phyloP scores from a whole-genome alignment of 2,113 vertebrate species.

The Romanogobio albipinnatus region DNA sequence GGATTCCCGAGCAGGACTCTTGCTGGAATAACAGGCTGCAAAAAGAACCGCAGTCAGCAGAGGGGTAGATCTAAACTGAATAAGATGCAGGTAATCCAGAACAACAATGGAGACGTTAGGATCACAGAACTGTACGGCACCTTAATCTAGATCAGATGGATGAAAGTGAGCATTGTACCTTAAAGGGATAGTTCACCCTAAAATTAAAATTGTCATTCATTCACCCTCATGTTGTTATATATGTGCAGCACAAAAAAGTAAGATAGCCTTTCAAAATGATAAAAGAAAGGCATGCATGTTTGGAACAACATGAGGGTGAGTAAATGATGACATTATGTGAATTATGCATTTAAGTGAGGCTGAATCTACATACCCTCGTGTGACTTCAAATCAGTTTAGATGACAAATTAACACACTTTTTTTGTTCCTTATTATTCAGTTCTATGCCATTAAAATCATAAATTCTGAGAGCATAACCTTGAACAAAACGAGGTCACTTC shows the following conservation, averaged over 20 bases:
- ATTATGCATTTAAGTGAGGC: neutral
- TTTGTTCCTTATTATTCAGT: constrained; percentile 11
- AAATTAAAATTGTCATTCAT: neutral
- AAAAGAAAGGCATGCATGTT: neutral
- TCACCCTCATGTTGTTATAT: neutral
- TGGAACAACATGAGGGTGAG: neutral
- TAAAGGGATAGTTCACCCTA: neutral
- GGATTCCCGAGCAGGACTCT: constrained; percentile 70
- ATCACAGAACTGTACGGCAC: neutral
- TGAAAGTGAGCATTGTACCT: neutral
- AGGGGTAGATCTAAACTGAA: constrained; percentile 13
- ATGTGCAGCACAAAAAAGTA: neutral
- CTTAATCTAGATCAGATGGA: neutral
- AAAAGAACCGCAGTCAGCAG: constrained; percentile 20
- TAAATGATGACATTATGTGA: neutral
- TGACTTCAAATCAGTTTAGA: neutral
- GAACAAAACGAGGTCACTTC: constrained; percentile 20
- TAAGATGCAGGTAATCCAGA: neutral
- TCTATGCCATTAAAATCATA: neutral
- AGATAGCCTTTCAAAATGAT: neutral
- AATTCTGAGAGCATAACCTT: neutral
- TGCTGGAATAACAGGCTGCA: constrained; percentile 60
- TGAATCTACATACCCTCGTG: neutral
- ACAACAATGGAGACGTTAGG: neutral
- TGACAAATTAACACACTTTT: neutral